A percentile compares a stretch with the other conserved stretches of the same genome.
phyloP scores from a whole-genome alignment of 2,113 vertebrate genomes.

The Crotalus tigris region DNA sequence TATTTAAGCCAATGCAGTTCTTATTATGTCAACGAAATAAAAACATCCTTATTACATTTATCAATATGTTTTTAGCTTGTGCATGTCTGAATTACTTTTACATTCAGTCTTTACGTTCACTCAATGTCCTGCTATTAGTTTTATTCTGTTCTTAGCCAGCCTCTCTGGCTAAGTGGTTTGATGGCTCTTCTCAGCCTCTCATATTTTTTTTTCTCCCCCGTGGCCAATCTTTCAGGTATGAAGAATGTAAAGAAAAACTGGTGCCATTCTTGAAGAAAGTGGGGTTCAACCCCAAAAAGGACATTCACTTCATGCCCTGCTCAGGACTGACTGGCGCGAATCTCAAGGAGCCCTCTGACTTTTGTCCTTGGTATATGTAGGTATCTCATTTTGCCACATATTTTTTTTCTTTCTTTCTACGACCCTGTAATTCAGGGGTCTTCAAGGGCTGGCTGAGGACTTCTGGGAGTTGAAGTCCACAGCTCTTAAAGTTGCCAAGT shows the following conservation, averaged over 20 bases:
- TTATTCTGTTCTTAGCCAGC: not conserved
- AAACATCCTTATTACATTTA: no score
- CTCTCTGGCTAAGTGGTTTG: not conserved
- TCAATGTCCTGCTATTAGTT: no score
- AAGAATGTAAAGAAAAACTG: slow-evolving; percentile 99
- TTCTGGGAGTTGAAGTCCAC: no score
- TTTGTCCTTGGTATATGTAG: slow-evolving; percentile 97
- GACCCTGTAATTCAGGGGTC: not conserved
- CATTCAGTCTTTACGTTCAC: no score
- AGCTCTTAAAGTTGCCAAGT: no score
- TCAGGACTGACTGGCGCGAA: slow-evolving; percentile 97
- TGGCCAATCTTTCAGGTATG: slow-evolving; percentile 77
- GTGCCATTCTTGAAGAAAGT: slow-evolving; percentile 99
- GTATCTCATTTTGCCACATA: slow-evolving; percentile 55
- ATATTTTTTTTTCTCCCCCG: not conserved
- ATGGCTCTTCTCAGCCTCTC: not conserved
- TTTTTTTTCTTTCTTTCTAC: not conserved
- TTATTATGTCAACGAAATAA: no score
- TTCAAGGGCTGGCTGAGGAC: no score
- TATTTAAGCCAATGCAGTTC: no score
- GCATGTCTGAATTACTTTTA: no score
- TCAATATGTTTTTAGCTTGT: no score
- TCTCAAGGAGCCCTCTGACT: slow-evolving; percentile 88
- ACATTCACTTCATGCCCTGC: slow-evolving; percentile 99
- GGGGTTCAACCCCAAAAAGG: slow-evolving; percentile 99